Base-by-base conservation (phyloP, 2,113 vertebrate genomes). In the Zeus faber region DNA sequence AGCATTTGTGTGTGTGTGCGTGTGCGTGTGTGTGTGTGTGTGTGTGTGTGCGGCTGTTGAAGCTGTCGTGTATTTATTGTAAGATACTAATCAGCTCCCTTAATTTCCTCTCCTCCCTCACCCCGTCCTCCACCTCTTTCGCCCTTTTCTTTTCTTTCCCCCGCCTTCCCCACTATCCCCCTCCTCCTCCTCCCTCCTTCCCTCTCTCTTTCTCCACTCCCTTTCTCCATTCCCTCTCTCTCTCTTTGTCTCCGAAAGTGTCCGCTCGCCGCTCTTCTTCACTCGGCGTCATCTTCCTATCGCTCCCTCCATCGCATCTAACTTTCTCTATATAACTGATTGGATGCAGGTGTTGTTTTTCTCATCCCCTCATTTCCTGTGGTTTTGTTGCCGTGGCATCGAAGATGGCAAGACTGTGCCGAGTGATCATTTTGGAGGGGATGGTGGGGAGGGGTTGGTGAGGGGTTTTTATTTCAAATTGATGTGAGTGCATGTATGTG, bases 261-360 rank as follows among this genome's bases (percentile, higher is more conserved):
- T 44, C 2, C 56, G 13, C 35, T 41, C 22, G 20, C 6, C 48
- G 35, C 31, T 41, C 41, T 56, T 50, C 22, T 14, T 16, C 14
- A 1, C 22, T 58, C n/a, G n/a, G 25, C n/a, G 1, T 29, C 58
- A 31, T 25, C 41, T 40, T 53, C 56, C 51, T 41, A 16, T 39
- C 39, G 5, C 26, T 17, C 47, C 22, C 9, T 26, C 49, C 3
- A 0, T n/a, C 6, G 2, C 39, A n/a, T n/a, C 2, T 50, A 22
- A 13, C n/a, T 51, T 39, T 29, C 18, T 6, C 51, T 53, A 39
- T 35, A 1, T 48, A 58, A 56, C 33, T 50, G 58, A 70, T 70
- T 45, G 54, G 54, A 76, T 62, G 65, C 79, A 81, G 71, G 67
- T 77, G 62, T 58, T 76, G 55, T 65, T 4, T 65, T 77, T 67